Conservation (phyloP, 2,888 invertebrate species). For the Stegophylla sp. region DNA sequence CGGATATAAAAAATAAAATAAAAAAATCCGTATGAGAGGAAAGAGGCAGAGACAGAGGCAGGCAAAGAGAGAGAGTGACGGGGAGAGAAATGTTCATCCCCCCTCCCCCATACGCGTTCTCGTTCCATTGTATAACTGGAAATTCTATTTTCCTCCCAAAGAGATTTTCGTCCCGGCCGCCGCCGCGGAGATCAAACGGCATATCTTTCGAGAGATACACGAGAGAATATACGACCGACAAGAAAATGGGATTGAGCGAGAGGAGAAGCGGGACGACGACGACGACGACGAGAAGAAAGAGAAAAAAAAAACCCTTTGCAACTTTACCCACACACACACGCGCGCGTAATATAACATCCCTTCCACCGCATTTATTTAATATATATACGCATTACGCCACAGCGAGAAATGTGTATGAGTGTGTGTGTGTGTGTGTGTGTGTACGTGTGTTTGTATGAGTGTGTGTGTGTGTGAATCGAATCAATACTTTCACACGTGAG, state of each 20-base stretch:
- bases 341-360: not conserved
- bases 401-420: conserved; percentile 8
- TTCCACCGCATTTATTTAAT: conserved; percentile 45
- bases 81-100: not conserved
- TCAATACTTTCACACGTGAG: conserved; percentile 49
- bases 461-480: conserved; percentile 29
- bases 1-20: conserved; percentile 33
- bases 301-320: conserved; percentile 37
- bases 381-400: conserved; percentile 39
- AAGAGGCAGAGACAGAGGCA: no score
- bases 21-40: not conserved
- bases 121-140: conserved; percentile 28
- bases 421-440: not conserved
- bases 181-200: conserved; percentile 49
- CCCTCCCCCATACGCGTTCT: no score
- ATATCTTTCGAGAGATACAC: conserved; percentile 47
- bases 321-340: conserved; percentile 6
- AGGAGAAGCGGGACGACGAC: no score
- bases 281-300: conserved; percentile 17
- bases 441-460: not conserved
- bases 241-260: conserved; percentile 52
- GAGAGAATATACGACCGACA: conserved; percentile 51
- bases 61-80: no score
- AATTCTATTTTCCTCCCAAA: conserved; percentile 57
- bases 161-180: conserved; percentile 54